These are phyloP conservation scores for Ctenoplectra terminalis DNA, from an alignment of 1,140 invertebrate genomes.

Conservation along the genomic window DNA sequence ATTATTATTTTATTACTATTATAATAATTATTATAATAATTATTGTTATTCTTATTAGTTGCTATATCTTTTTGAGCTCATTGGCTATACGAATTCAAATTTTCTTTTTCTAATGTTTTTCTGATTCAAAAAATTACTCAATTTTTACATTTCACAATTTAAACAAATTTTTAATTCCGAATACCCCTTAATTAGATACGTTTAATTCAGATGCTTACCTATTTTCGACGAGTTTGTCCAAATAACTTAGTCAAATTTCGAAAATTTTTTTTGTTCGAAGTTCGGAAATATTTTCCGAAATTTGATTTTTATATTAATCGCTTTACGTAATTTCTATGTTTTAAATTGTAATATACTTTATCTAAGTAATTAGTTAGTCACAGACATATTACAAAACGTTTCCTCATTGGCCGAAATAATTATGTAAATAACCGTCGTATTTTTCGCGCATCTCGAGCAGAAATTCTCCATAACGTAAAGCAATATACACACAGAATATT, in stretches of 20 bases:
- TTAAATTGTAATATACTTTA: conserved; percentile 8
- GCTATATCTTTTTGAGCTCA: neutral
- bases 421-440: conserved; percentile 40
- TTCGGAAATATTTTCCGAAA: no score
- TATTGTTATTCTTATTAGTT: conserved; percentile 21
- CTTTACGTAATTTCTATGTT: neutral
- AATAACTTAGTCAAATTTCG: neutral
- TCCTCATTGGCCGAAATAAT: neutral
- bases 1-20: conserved; percentile 49
- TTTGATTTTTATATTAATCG: neutral
- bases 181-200: no score
- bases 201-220: neutral
- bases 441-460: neutral
- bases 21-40: conserved; percentile 19
- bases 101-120: neutral
- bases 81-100: neutral
- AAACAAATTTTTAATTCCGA: neutral
- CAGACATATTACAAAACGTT: neutral
- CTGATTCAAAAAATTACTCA: neutral
- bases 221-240: no score
- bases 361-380: neutral
- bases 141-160: neutral
- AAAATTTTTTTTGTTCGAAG: no score
- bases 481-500: conserved; percentile 9
- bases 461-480: conserved; percentile 14